phyloP scores from a whole-genome alignment of 2,888 invertebrate species.

The Leptopilina drosophilae region DNA sequence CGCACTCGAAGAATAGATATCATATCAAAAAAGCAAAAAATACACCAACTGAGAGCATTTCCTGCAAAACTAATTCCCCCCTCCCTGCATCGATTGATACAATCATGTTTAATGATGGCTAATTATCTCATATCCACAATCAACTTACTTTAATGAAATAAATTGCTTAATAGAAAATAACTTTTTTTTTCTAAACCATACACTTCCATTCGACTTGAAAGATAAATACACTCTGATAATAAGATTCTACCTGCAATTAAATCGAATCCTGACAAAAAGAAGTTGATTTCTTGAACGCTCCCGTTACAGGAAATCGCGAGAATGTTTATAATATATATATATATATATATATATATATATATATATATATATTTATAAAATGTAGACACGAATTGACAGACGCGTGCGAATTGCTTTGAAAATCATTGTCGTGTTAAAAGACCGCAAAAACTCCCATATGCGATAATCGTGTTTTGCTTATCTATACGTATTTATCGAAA shows the following conservation, averaged over 20 bases:
- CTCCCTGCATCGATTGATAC: background rate
- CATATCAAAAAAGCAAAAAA: no score
- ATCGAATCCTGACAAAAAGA: slow-evolving; percentile 19
- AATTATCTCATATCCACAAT: slow-evolving; percentile 21
- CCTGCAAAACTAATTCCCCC: background rate
- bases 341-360: background rate
- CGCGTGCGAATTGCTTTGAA: slow-evolving; percentile 29
- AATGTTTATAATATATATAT: background rate
- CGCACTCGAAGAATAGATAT: no score
- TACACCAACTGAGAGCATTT: background rate
- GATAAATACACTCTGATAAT: slow-evolving; percentile 19
- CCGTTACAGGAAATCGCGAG: slow-evolving; percentile 32
- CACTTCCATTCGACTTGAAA: background rate
- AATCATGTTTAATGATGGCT: slow-evolving; percentile 20
- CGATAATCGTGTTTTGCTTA: slow-evolving; percentile 38
- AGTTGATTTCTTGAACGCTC: slow-evolving; percentile 21
- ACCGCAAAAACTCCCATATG: slow-evolving; percentile 24
- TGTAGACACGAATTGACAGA: slow-evolving; percentile 18
- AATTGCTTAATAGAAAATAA: slow-evolving; percentile 19
- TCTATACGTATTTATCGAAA: slow-evolving; percentile 29
- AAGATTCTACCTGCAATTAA: slow-evolving; percentile 36
- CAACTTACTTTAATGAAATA: slow-evolving; percentile 18
- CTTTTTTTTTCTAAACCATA: background rate
- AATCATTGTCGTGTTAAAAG: slow-evolving; percentile 40
- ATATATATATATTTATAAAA: no score